A percentile compares a stretch with the other conserved stretches of the same genome.
Conservation (phyloP, 2,113 vertebrate genomes). For the Acinonyx jubatus region DNA sequence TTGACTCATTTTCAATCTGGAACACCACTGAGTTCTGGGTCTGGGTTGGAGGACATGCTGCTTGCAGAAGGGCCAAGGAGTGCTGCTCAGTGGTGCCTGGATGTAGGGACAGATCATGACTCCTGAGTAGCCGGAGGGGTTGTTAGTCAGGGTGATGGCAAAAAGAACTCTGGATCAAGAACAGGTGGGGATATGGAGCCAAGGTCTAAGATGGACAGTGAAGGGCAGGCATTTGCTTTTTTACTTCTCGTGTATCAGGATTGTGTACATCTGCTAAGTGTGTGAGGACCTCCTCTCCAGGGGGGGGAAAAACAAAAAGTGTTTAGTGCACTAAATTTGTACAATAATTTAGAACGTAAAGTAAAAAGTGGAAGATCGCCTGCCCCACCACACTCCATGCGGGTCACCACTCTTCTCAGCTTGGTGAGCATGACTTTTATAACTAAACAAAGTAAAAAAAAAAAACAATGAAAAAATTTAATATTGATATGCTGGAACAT, state of each 20-base stretch:
- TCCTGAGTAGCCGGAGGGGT: not conserved
- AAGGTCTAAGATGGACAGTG: not conserved
- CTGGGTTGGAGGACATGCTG: not conserved
- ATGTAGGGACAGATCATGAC: accelerated
- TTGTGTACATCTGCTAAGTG: not conserved
- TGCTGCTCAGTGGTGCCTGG: too few relatives aligned
- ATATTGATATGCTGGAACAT: not conserved
- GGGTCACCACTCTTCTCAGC: not conserved
- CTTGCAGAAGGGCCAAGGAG: accelerated
- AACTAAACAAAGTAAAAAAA: not conserved
- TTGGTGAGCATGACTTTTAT: not conserved
- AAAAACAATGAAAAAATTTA: not conserved
- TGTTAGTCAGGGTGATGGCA: not conserved
- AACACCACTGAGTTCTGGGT: not conserved
- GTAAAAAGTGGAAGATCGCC: not conserved
- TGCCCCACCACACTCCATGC: not conserved
- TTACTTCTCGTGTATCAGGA: not conserved
- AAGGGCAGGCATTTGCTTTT: not conserved
- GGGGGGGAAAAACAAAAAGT: not conserved
- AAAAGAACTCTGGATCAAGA: not conserved
- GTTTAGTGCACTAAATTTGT: not conserved
- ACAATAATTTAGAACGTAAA: not conserved
- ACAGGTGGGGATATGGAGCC: not conserved
- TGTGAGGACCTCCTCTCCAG: not conserved
- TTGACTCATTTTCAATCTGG: not conserved